phyloP scores from a whole-genome alignment of 2,113 vertebrate genomes.

The Odocoileus virginianus region DNA sequence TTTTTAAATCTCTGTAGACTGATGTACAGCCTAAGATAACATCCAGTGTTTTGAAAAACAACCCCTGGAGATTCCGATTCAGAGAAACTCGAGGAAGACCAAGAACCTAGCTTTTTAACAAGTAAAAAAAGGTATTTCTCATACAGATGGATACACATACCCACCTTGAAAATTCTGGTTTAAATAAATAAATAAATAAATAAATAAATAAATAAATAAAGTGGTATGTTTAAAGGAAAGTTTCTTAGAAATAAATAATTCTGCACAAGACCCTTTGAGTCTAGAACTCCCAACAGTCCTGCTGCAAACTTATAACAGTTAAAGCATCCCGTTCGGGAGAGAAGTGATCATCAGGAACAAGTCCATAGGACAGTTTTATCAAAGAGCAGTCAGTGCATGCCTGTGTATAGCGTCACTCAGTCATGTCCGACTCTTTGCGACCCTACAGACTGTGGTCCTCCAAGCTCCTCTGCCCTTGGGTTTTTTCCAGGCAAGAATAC shows the following conservation, averaged over 20 bases:
- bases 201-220: not conserved
- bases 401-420: not conserved
- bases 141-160: not conserved
- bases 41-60: not conserved
- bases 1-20: not conserved
- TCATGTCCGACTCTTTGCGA: not conserved
- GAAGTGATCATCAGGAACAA: not conserved
- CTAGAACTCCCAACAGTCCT: not conserved
- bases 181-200: not conserved
- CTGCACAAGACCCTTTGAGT: not conserved
- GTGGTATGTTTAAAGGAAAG: not conserved
- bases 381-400: not conserved
- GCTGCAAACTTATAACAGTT: not conserved
- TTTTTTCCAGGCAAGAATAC: not conserved
- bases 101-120: not conserved
- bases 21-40: not conserved
- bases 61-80: not conserved
- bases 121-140: not conserved
- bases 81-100: not conserved
- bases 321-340: not conserved
- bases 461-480: not conserved
- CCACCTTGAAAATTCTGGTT: not conserved
- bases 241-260: not conserved
- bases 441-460: not conserved
- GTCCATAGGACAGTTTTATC: not conserved